Evolutionary conservation across 1,140 invertebrate genomes (phyloP), one percentile per base, ranked within the genome.

Genomic region (Dufourea novaeangliae): DNA sequence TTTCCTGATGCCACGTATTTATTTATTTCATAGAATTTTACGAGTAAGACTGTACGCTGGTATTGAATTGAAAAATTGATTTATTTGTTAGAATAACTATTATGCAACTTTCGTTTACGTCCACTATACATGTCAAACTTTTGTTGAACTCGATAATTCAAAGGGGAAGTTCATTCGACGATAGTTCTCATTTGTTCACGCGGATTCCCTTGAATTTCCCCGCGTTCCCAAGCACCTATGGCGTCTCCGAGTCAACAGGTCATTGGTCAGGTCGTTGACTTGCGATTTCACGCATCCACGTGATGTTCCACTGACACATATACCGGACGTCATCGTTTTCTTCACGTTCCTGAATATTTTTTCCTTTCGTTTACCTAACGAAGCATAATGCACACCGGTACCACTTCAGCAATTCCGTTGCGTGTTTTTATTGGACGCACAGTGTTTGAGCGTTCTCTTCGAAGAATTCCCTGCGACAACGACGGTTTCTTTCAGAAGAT

Each of bases 301-400:
- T 80, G 73, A 85, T 86, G 91, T 89, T 71, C 90, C 84, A 92
- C 91, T 92, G 84, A 91, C 91, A 89, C 84, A 86, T 79, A 89
- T 91, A 69, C 79, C n/a, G n/a, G 79, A 77, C 84, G 82, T 86
- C 86, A 79, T 81, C 74, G 56, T 84, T 80, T 83, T 80, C 83
- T 84, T 78, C 68, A 56, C 25, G 66, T 73, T 57, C 62, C 56
- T 69, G 67, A 78, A 81, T n/a, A n/a, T 75, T 69, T 85, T 79
- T 76, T 74, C 70, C 41, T 64, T 61, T 62, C 70, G 46, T 68
- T 66, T 54, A 59, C 57, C 67, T 64, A 39, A 34, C 34, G 46
- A 76, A 34, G 32, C 34, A 56, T 25, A 46, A 63, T 57, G 59
- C 32, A 29, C 72, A 29, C 39, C 25, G 56, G 20, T n/a, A 50